These are phyloP conservation scores for Neuroterus valhalla DNA, from an alignment of 1,140 invertebrate genomes.

Conservation along the genomic window DNA sequence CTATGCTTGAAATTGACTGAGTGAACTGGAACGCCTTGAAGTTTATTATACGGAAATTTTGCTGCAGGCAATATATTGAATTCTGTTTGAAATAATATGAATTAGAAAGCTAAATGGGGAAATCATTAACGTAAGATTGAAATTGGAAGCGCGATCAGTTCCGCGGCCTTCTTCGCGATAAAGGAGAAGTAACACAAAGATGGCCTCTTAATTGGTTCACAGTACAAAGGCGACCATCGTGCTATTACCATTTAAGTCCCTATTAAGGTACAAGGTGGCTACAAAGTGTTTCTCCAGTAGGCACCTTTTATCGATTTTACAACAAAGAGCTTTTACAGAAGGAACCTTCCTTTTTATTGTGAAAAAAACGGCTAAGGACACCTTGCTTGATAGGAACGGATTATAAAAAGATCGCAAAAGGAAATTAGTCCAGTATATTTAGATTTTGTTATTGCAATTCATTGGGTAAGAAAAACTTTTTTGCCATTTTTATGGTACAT, in stretches of 20 bases:
- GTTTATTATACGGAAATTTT: too few species aligned
- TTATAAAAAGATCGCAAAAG: conserved; percentile 5
- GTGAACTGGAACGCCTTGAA: too few species aligned
- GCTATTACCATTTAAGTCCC: conserved; percentile 44
- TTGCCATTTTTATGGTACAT: too few species aligned
- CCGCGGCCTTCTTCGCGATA: not conserved
- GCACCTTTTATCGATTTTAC: conserved; percentile 21
- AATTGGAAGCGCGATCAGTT: conserved; percentile 14
- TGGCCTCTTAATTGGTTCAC: conserved; percentile 56
- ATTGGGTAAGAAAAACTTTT: too few species aligned
- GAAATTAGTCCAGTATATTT: too few species aligned
- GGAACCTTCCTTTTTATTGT: conserved; percentile 1
- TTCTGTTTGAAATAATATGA: conserved; percentile 1
- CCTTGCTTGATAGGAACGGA: not conserved
- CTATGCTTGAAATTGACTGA: too few species aligned
- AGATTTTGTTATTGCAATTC: too few species aligned
- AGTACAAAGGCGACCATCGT: conserved; percentile 51
- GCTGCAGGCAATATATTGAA: not conserved
- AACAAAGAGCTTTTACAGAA: conserved; percentile 23
- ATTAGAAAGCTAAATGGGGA: conserved; percentile 7
- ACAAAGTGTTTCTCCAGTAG: conserved; percentile 15
- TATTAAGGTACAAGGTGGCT: conserved; percentile 17
- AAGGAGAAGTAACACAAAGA: conserved; percentile 45
- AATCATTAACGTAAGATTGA: conserved; percentile 6
- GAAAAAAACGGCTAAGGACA: conserved; percentile 1